A percentile compares a stretch with the other conserved stretches of the same genome.
Evolutionary conservation across 2,888 invertebrate genomes (phyloP).

Genomic region (Ferrisia virgata): DNA sequence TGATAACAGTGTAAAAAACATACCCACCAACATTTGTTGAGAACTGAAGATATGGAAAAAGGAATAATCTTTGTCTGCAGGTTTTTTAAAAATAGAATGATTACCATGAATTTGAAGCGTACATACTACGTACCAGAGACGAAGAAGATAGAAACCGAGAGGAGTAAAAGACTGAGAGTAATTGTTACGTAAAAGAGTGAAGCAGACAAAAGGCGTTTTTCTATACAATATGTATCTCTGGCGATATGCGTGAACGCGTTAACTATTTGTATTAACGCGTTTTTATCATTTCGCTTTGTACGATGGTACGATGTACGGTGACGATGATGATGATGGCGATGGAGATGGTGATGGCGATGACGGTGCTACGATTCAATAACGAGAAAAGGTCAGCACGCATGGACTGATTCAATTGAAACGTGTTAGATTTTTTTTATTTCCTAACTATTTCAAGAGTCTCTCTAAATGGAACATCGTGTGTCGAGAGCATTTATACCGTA

Average conservation of each 20-base stretch:
- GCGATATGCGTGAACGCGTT: constrained; percentile 1
- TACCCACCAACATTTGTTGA: too few species aligned
- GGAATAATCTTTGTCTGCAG: too few species aligned
- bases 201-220: neutral
- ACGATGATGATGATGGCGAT: too few species aligned
- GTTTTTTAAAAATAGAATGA: neutral
- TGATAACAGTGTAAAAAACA: too few species aligned
- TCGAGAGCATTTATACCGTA: too few species aligned
- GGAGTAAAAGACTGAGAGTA: too few species aligned
- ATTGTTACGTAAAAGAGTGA: neutral
- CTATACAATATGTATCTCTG: neutral
- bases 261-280: constrained; percentile 6
- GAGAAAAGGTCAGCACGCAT: neutral
- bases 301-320: neutral
- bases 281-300: neutral
- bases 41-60: too few species aligned
- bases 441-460: neutral
- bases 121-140: neutral
- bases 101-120: neutral
- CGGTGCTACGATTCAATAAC: neutral
- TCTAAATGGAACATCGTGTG: too few species aligned
- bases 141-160: too few species aligned
- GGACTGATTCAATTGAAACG: neutral
- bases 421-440: neutral
- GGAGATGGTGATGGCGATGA: too few species aligned